phyloP scores from a whole-genome alignment of 1,140 invertebrate species.

The Aricia agestis region DNA sequence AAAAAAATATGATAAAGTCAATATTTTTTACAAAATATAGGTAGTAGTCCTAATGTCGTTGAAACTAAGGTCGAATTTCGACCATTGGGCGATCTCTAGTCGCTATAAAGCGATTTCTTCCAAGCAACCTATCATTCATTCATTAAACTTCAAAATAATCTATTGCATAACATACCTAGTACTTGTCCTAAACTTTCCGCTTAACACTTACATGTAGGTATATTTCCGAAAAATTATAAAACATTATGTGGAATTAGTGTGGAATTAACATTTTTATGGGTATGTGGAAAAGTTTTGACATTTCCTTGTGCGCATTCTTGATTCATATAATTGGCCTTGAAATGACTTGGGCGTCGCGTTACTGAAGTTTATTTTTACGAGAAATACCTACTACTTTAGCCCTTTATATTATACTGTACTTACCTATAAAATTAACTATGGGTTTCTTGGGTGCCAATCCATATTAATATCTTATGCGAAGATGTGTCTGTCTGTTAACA shows the following conservation, averaged over 20 bases:
- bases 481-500: too few species aligned
- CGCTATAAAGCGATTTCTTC: too few species aligned
- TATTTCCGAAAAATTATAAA: not conserved
- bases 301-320: not conserved
- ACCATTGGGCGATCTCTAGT: too few species aligned
- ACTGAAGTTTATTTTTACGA: not conserved
- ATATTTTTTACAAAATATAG: too few species aligned
- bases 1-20: too few species aligned
- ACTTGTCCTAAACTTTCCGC: not conserved
- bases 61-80: too few species aligned
- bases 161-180: not conserved
- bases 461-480: too few species aligned
- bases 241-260: not conserved
- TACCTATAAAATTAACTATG: not conserved
- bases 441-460: too few species aligned
- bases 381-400: not conserved
- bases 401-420: not conserved
- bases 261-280: not conserved
- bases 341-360: not conserved
- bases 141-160: too few species aligned
- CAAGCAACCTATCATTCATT: too few species aligned
- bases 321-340: not conserved
- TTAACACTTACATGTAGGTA: too few species aligned
- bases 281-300: not conserved
- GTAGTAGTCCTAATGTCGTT: too few species aligned